These are phyloP conservation scores for Podarcis muralis DNA, from an alignment of 2,113 vertebrate species.

Conservation along the genomic window DNA sequence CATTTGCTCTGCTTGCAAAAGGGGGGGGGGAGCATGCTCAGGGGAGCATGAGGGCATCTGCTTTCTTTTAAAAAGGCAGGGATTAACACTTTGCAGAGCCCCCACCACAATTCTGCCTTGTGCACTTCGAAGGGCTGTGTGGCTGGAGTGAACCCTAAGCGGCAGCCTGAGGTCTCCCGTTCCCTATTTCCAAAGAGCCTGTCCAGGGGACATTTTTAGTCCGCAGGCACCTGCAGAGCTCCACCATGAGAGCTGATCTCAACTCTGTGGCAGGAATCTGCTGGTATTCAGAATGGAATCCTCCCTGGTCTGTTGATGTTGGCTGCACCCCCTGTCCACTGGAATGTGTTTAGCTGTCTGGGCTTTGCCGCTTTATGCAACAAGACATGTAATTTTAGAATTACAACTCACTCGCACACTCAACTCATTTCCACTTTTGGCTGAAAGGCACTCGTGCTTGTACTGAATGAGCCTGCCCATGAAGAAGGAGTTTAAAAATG, in stretches of 20 bases:
- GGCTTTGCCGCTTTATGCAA: not conserved
- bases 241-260: not conserved
- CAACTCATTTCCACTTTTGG: not conserved
- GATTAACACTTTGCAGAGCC: not conserved
- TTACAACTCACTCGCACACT: not conserved
- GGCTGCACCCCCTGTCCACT: not conserved
- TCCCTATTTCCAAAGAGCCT: fast-evolving
- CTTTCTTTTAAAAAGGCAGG: not conserved
- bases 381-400: not conserved
- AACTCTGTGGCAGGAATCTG: not conserved
- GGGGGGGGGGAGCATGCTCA: not conserved
- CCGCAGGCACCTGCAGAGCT: not conserved
- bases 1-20: not conserved
- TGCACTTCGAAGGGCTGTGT: not conserved
- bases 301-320: not conserved
- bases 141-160: not conserved
- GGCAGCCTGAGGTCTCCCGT: fast-evolving
- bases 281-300: not conserved
- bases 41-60: not conserved
- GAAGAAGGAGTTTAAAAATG: not conserved
- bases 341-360: not conserved
- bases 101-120: too few species aligned
- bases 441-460: not conserved
- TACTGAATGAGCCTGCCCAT: not conserved
- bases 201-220: fast-evolving